phyloP scores from a whole-genome alignment of 2,113 vertebrate genomes.

The Thalassarche chlororhynchos region DNA sequence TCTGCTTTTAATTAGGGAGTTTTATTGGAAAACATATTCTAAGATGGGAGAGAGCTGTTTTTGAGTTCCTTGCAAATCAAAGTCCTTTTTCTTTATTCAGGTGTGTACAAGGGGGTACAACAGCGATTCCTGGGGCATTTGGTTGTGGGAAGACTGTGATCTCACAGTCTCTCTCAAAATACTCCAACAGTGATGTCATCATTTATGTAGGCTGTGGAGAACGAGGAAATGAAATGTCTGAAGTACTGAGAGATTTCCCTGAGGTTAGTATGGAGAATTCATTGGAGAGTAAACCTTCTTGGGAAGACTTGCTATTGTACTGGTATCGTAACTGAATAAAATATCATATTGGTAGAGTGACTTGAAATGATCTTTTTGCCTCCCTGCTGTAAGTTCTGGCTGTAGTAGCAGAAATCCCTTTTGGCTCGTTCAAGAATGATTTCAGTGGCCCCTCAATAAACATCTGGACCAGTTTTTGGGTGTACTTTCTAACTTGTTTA shows the following conservation, averaged over 20 bases:
- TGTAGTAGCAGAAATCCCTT: not conserved
- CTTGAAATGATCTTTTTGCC: not conserved
- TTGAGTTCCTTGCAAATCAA: not conserved
- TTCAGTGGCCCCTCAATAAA: not conserved
- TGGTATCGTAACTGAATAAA: not conserved
- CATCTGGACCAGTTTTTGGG: not conserved
- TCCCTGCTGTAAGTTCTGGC: not conserved
- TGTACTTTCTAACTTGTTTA: not conserved
- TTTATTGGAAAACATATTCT: not conserved
- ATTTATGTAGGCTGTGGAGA: conserved; percentile 97
- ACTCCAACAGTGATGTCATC: conserved; percentile 98
- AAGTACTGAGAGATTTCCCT: conserved; percentile 96
- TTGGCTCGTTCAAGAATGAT: not conserved
- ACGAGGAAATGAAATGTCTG: conserved; percentile 98
- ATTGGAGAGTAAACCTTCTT: not conserved
- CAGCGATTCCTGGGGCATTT: conserved; percentile 96
- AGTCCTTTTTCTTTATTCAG: conserved; percentile 70
- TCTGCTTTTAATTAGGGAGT: not conserved
- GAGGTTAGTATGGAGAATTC: conserved; percentile 82
- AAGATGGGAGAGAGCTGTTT: not conserved
- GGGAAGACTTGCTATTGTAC: not conserved
- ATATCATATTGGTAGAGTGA: not conserved
- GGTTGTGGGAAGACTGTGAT: conserved; percentile 98
- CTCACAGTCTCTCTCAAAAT: conserved; percentile 97
- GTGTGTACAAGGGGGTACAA: conserved; percentile 98